A percentile compares a stretch with the other conserved stretches of the same genome.
Conservation (phyloP, 2,797 vertebrate genomes). For the Discoglossus pictus region DNA sequence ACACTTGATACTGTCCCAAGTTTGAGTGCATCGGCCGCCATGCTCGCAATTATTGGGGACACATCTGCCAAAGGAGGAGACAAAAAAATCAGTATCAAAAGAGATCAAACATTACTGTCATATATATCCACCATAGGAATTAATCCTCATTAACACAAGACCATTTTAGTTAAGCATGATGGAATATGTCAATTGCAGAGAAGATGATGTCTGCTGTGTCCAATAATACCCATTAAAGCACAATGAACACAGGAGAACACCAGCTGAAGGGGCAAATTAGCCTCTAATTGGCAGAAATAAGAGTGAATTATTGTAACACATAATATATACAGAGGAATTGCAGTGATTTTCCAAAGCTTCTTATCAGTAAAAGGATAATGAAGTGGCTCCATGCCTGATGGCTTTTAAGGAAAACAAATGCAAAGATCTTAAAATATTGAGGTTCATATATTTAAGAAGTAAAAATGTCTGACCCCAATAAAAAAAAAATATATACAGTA, state of each 20-base stretch:
- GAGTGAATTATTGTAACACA: slow-evolving; percentile 9
- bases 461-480: too few relatives aligned
- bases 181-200: slow-evolving; percentile 51
- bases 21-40: slow-evolving; percentile 88
- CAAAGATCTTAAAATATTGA: too few relatives aligned
- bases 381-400: slow-evolving; percentile 17
- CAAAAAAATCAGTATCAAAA: slow-evolving; percentile 56
- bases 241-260: too few relatives aligned
- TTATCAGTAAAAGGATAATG: slow-evolving; percentile 22
- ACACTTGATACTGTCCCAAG: slow-evolving; percentile 93
- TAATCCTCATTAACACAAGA: slow-evolving; percentile 63
- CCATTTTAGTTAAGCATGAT: slow-evolving; percentile 57
- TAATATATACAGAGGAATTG: slow-evolving; percentile 26
- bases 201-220: slow-evolving; percentile 52
- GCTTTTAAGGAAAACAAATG: slow-evolving; percentile 36
- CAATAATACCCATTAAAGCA: slow-evolving; percentile 39
- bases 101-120: slow-evolving; percentile 41
- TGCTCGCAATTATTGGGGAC: slow-evolving; percentile 97
- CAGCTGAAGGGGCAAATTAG: slow-evolving; percentile 27
- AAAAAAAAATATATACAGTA: too few relatives aligned
- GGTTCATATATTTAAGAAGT: too few relatives aligned
- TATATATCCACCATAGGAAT: slow-evolving; percentile 54
- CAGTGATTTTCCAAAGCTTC: slow-evolving; percentile 18
- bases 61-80: slow-evolving; percentile 79
- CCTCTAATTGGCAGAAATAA: slow-evolving; percentile 32